Base-by-base conservation (phyloP, 2,797 vertebrate genomes). In the Lates japonicus region DNA sequence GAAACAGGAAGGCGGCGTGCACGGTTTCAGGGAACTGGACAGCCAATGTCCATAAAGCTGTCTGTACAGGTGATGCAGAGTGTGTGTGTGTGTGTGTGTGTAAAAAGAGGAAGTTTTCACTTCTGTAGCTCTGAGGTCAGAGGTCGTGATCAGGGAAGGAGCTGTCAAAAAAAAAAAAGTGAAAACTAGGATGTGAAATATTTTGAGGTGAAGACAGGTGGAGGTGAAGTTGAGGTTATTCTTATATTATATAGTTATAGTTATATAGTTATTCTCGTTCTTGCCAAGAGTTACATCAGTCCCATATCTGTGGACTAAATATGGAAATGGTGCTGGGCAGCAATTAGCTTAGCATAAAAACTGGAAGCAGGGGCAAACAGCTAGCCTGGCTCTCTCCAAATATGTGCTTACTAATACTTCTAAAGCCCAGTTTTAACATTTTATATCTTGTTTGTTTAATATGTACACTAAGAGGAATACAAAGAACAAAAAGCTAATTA, bases 21-120 rank as follows among this genome's bases (percentile, higher is more conserved):
- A 83, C 96, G 75, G 90, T 92, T 70, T 96, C 95, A 42, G 98
- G 98, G 52, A 96, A 94, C 91, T 99, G 98, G 98, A 99, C 94
- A 46, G 90, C 93, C 73, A 94, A 94, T 82, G 80, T 96, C 83
- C 91, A 97, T 75, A 95, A 95, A 74, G 95, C 96, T 80, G 81
- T 88, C 64, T 99, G 98, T 87, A 94, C 94, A 97, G 98, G 98
- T 99, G 94, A 79, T 0, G 1, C 2, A 29, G 3, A 63, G 5
- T 41, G 59, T 81, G 60, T 66, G 14, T 79, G 42, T 68, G 65
- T 72, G 39, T 44, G 41, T 42, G 41, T 14, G 12, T 42, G 41
- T 14, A 10, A 63, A 35, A 74, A 51, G 65, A 17, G 5, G 3
- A 55, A 31, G 35, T 70, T 64, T 74, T 72, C 14, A 19, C 39